Conservation (phyloP, 2,113 vertebrate genomes). For the Athene cunicularia region DNA sequence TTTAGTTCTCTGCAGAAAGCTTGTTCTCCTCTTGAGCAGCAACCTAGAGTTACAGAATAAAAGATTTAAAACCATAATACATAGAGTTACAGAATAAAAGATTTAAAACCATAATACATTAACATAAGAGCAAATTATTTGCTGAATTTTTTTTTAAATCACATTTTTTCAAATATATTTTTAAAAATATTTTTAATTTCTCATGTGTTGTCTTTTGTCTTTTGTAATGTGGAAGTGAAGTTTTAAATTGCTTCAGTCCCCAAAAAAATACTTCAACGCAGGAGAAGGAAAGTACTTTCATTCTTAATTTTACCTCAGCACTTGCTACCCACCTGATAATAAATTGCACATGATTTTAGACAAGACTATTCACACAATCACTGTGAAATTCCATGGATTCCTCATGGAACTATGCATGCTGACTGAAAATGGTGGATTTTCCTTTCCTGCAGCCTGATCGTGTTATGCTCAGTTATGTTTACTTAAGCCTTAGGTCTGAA, state of each 20-base stretch:
- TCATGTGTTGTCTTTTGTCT: neutral
- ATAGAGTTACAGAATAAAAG: neutral
- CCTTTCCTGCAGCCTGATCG: neutral
- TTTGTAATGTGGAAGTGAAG: neutral
- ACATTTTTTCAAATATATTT: neutral
- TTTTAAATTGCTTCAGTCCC: neutral
- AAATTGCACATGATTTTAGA: neutral
- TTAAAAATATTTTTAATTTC: neutral
- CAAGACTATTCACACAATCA: neutral
- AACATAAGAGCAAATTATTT: neutral
- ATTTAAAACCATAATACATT: neutral
- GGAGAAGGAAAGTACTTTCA: neutral
- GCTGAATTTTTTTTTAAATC: neutral
- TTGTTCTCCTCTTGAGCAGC: neutral
- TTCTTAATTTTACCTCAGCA: neutral
- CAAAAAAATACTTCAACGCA: neutral
- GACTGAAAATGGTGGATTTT: neutral
- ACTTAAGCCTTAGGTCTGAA: neutral
- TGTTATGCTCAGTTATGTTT: neutral
- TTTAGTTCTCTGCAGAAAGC: neutral
- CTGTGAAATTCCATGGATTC: neutral
- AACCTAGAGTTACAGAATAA: neutral
- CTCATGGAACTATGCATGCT: accelerated
- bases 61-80: neutral
- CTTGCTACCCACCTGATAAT: neutral